phyloP scores from a whole-genome alignment of 2,113 vertebrate genomes.

The Gulo gulo region DNA sequence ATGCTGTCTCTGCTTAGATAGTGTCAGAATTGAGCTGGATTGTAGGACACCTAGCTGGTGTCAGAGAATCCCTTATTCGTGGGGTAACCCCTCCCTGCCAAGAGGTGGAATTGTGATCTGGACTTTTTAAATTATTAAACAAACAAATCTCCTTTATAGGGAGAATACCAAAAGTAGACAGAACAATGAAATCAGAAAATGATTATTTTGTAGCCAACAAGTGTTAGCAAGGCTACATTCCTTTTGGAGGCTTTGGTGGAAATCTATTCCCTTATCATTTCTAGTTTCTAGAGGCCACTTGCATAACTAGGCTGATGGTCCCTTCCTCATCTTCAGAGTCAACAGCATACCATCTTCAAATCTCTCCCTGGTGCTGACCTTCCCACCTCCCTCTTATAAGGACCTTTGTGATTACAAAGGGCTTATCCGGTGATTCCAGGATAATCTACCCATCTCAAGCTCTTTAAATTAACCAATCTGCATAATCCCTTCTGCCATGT shows the following conservation, averaged over 20 bases:
- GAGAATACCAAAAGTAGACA: not conserved
- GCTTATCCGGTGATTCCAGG: too few relatives aligned
- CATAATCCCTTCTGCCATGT: not conserved
- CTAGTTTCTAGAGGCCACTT: too few relatives aligned
- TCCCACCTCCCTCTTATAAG: not conserved
- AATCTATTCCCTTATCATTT: not conserved
- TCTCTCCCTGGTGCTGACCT: too few relatives aligned
- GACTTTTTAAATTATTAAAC: not conserved
- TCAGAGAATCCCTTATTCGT: not conserved
- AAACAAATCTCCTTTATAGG: not conserved
- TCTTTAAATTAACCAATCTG: not conserved
- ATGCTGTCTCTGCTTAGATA: not conserved
- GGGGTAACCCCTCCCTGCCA: not conserved
- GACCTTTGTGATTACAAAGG: not conserved
- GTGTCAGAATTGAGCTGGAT: not conserved
- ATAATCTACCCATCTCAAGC: not conserved
- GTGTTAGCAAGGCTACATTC: not conserved
- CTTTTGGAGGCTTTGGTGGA: not conserved
- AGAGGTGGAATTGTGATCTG: not conserved
- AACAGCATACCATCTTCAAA: not conserved
- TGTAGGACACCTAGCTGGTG: not conserved
- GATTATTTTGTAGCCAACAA: not conserved
- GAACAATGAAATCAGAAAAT: not conserved
- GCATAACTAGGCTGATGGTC: not conserved
- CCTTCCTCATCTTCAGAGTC: not conserved